Percentiles rank a stretch among this genome's conserved stretches.
phyloP scores from a whole-genome alignment of 2,113 vertebrate genomes.

The Colaptes auratus region DNA sequence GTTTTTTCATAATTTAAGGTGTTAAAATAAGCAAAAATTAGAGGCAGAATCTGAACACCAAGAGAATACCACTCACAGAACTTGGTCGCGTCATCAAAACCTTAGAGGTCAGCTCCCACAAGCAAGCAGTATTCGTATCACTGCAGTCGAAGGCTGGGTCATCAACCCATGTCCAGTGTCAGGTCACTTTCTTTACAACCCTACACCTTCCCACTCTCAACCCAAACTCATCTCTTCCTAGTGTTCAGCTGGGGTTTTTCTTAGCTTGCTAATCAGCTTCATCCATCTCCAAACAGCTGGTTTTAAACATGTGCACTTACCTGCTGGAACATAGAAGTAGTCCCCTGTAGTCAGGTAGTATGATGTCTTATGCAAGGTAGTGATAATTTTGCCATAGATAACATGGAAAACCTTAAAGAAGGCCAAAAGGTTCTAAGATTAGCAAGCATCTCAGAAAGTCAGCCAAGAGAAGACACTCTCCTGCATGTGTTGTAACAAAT shows the following conservation, averaged over 20 bases:
- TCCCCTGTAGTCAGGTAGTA: constrained; percentile 74
- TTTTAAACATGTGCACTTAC: constrained; percentile 49
- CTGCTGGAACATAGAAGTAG: constrained; percentile 78
- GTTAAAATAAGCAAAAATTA: background rate
- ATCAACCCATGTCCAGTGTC: background rate
- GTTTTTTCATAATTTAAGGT: background rate
- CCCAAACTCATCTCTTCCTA: background rate
- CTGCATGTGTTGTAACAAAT: background rate
- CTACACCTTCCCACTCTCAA: background rate
- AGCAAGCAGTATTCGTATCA: background rate
- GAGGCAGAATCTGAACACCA: background rate
- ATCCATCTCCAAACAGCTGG: rapidly evolving
- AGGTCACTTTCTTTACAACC: background rate
- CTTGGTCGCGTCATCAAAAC: background rate
- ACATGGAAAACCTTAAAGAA: constrained; percentile 75
- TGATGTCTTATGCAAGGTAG: constrained; percentile 68
- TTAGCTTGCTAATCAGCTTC: background rate
- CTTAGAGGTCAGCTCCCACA: background rate
- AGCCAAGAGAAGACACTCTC: background rate
- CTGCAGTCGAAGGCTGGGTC: background rate
- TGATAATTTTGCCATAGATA: constrained; percentile 65
- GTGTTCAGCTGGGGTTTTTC: background rate
- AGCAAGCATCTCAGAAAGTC: background rate
- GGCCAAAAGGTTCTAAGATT: background rate
- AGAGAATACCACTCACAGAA: background rate